Evolutionary conservation across 2,797 vertebrate species (phyloP).

Genomic region (Eptatretus atami): DNA sequence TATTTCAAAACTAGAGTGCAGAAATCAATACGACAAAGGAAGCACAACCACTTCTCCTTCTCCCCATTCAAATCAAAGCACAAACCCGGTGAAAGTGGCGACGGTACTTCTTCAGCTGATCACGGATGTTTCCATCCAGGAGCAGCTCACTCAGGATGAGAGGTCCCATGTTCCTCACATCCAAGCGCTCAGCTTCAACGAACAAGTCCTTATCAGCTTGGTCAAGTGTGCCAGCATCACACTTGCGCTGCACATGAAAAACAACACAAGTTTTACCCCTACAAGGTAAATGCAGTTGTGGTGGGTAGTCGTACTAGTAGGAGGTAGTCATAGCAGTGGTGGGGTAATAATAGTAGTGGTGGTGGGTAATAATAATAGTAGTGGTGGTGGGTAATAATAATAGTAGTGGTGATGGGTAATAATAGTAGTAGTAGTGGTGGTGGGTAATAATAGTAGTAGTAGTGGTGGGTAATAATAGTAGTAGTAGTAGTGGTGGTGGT

Average conservation of each 20-base stretch:
- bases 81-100: conserved; percentile 69
- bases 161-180: conserved; percentile 70
- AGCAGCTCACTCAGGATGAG: conserved; percentile 80
- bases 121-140: conserved; percentile 65
- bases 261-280: neutral
- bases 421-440: no score
- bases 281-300: neutral
- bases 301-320: no score
- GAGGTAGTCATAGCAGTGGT: no score
- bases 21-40: neutral
- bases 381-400: no score
- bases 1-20: no score
- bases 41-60: neutral
- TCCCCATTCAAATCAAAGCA: neutral
- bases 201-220: conserved; percentile 60
- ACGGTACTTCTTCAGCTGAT: conserved; percentile 77
- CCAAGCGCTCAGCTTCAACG: conserved; percentile 73
- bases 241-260: conserved; percentile 32
- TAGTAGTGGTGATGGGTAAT: no score
- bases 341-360: no score
- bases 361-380: no score
- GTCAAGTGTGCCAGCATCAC: conserved; percentile 46
- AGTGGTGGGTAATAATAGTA: no score
- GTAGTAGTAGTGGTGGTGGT: no score
- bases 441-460: no score